Evolutionary conservation across 2,113 vertebrate genomes (phyloP).

Genomic region (Mastomys natalensis): DNA sequence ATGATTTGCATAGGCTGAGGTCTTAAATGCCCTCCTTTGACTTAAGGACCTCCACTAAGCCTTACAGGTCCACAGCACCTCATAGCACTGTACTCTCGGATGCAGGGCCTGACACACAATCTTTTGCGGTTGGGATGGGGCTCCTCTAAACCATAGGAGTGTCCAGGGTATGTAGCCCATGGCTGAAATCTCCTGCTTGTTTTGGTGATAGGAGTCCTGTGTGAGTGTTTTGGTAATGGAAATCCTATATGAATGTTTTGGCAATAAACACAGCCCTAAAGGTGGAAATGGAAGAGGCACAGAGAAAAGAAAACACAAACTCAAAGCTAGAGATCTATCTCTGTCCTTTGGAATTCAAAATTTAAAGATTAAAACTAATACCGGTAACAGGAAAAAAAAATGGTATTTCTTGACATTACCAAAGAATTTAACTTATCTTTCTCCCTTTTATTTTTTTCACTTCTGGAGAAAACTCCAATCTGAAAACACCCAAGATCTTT

Average conservation of each 20-base stretch:
- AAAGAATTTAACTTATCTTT: neutral
- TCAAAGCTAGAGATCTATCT: neutral
- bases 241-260: neutral
- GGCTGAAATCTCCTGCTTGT: neutral
- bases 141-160: neutral
- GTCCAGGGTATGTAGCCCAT: neutral
- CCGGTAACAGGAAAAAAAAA: neutral
- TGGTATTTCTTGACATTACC: neutral
- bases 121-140: neutral
- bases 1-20: neutral
- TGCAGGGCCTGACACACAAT: neutral
- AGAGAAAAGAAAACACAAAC: neutral
- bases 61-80: neutral
- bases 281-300: neutral
- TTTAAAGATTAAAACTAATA: neutral
- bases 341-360: constrained; percentile 8
- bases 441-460: too few relatives aligned
- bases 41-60: neutral
- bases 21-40: too few relatives aligned
- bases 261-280: neutral
- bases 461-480: neutral
- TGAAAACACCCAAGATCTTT: neutral
- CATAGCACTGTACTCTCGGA: neutral
- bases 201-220: neutral
- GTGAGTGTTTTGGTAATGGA: neutral